These are phyloP conservation scores for Epiblema foenella DNA, from an alignment of 2,888 invertebrate species.

Conservation along the genomic window DNA sequence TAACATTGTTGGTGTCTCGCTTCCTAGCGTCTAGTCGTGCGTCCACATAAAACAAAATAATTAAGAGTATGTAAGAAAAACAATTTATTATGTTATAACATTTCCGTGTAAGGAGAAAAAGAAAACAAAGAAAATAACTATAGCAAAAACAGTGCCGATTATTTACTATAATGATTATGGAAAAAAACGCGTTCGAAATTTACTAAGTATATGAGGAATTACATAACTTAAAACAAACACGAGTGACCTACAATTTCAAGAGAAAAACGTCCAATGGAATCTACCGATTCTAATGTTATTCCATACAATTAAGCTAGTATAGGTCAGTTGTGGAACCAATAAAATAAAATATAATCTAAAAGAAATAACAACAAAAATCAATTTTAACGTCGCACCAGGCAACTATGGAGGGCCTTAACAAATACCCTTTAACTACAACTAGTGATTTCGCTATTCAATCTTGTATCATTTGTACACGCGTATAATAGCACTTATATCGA, in stretches of 20 bases:
- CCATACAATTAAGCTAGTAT: constrained; percentile 67
- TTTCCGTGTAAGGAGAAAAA: constrained; percentile 68
- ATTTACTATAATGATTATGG: constrained; percentile 62
- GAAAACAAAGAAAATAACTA: constrained; percentile 74
- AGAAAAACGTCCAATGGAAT: constrained; percentile 15
- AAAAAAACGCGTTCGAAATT: constrained; percentile 46
- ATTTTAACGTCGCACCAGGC: constrained; percentile 63
- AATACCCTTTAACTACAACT: constrained; percentile 63
- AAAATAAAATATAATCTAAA: constrained; percentile 80
- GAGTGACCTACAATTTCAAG: constrained; percentile 57
- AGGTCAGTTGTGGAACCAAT: constrained; percentile 73
- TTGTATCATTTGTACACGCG: constrained; percentile 79
- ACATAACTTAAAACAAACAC: constrained; percentile 40
- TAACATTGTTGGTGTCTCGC: constrained; percentile 50
- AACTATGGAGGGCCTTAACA: constrained; percentile 57
- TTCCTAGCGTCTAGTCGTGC: constrained; percentile 45
- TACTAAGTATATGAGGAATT: constrained; percentile 37
- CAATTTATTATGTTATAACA: constrained; percentile 78
- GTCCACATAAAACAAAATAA: constrained; percentile 54
- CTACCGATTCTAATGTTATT: constrained; percentile 50
- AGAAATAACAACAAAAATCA: constrained; percentile 75
- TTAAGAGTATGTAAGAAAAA: constrained; percentile 72
- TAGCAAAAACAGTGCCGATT: constrained; percentile 82
- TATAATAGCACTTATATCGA: constrained; percentile 74
- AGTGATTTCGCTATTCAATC: constrained; percentile 77